Percentiles rank a stretch among this genome's conserved stretches.
Evolutionary conservation across 2,888 invertebrate species (phyloP).

Genomic region (Timema cristinae): DNA sequence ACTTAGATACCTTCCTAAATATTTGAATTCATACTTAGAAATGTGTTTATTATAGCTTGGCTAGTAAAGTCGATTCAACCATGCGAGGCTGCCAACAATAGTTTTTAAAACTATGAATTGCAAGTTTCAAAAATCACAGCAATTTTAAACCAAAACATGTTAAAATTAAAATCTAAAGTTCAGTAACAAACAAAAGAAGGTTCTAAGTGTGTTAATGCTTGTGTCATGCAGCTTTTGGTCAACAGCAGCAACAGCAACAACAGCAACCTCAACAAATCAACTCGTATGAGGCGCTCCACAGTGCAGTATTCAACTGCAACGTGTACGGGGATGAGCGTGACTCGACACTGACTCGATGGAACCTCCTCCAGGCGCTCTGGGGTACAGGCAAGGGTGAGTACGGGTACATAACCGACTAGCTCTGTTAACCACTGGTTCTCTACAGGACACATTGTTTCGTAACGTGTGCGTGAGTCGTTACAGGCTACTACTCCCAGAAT

Average conservation of each 20-base stretch:
- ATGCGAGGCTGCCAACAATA: no score
- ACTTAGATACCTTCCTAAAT: no score
- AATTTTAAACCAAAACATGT: no score
- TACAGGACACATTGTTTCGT: no score
- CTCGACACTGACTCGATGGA: slow-evolving; percentile 89
- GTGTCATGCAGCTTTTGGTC: slow-evolving; percentile 24
- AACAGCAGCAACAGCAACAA: slow-evolving; percentile 45
- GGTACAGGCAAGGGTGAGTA: slow-evolving; percentile 65
- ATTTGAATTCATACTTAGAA: no score
- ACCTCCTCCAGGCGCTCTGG: slow-evolving; percentile 87
- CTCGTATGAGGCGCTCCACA: slow-evolving; percentile 65
- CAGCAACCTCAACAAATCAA: slow-evolving; percentile 49
- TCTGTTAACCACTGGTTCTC: neutral
- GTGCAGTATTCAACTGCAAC: slow-evolving; percentile 71
- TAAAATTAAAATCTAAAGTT: no score
- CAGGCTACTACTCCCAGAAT: slow-evolving; percentile 69
- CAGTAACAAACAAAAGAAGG: no score
- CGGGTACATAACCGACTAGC: neutral
- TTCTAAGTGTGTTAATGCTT: no score
- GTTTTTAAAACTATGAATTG: no score
- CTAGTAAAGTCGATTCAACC: no score
- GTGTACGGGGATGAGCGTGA: slow-evolving; percentile 96
- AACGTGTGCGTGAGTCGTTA: neutral
- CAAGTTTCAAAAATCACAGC: no score
- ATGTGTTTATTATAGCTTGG: no score